Evolutionary conservation across 2,797 vertebrate species (phyloP), one percentile per base, ranked within the genome.

Genomic region (Arnoldichthys spilopterus): DNA sequence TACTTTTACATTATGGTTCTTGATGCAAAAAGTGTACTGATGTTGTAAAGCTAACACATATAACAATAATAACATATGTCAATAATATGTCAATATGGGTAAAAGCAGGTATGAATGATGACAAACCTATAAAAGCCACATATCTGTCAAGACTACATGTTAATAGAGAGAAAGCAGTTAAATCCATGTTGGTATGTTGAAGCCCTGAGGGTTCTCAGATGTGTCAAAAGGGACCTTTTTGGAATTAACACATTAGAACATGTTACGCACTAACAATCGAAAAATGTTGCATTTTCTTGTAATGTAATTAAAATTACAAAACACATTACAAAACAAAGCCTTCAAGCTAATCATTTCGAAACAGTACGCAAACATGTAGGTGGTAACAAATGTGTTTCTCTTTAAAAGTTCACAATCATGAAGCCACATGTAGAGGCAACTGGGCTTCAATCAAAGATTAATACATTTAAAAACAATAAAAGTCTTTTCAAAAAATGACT

Each of bases 391-490:
- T 37, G 8, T 3, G 34, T 37, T 37, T 12, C 8, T 56, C 53
- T 56, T 7, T 56, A 2, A 56, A 3, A 58, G 56, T 5, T 68
- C 66, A 28, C 7, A 68, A 28, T 1, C 47, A 49, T 30, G 45
- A 68, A 4, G 40, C 64, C 64, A 28, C 64, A 45, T 62, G 56
- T 6, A 32, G 58, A 18, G 5, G 9, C 11, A 79, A 56, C 58
- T 64, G 28, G 47, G 28, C 37, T 28, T 64, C 24, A 59, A 22
- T 49, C 28, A 51, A 70, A 70, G 30, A 11, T 8, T 20, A 20
- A 69, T 63, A 30, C 9, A 51, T 63, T 62, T 32, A 43, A 73
- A 84, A 82, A 82, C 47, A 80, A 76, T 88, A 54, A 88, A n/a
- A 28, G 40, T 70, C 18, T 64, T 24, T 66, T 32, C 2, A 47